phyloP scores from a whole-genome alignment of 2,888 invertebrate species.

The Cheilosia urbana region DNA sequence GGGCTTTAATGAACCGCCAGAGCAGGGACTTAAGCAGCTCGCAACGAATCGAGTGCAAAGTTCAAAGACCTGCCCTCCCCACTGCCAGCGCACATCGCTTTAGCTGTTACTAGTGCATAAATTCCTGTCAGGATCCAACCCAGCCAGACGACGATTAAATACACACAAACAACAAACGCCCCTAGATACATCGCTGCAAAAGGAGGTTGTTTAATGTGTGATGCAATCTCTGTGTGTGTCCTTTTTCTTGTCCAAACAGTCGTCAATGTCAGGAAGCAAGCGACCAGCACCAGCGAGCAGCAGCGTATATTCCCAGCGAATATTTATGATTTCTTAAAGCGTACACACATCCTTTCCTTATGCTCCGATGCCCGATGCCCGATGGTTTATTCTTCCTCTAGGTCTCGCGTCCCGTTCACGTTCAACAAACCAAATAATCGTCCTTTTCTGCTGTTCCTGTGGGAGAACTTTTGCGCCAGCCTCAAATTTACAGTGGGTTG shows the following conservation, averaged over 20 bases:
- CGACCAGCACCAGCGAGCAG: slow-evolving; percentile 46
- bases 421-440: slow-evolving; percentile 70
- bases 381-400: slow-evolving; percentile 53
- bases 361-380: slow-evolving; percentile 38
- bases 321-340: slow-evolving; percentile 68
- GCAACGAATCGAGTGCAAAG: slow-evolving; percentile 38
- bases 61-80: slow-evolving; percentile 61
- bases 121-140: slow-evolving; percentile 54
- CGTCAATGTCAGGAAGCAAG: slow-evolving; percentile 70
- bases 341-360: slow-evolving; percentile 54
- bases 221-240: slow-evolving; percentile 62
- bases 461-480: slow-evolving; percentile 62
- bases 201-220: slow-evolving; percentile 41
- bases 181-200: slow-evolving; percentile 5
- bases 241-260: slow-evolving; percentile 58
- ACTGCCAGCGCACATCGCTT: background rate
- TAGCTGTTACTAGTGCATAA: slow-evolving; percentile 57
- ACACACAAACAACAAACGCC: slow-evolving; percentile 6
- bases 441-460: slow-evolving; percentile 52
- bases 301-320: slow-evolving; percentile 54
- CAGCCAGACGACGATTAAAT: slow-evolving; percentile 56
- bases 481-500: no score
- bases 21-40: slow-evolving; percentile 25
- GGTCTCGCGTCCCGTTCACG: slow-evolving; percentile 46
- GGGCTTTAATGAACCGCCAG: slow-evolving; percentile 62